Conservation (phyloP, 2,888 invertebrate genomes). For the Meghimatium bilineatum region DNA sequence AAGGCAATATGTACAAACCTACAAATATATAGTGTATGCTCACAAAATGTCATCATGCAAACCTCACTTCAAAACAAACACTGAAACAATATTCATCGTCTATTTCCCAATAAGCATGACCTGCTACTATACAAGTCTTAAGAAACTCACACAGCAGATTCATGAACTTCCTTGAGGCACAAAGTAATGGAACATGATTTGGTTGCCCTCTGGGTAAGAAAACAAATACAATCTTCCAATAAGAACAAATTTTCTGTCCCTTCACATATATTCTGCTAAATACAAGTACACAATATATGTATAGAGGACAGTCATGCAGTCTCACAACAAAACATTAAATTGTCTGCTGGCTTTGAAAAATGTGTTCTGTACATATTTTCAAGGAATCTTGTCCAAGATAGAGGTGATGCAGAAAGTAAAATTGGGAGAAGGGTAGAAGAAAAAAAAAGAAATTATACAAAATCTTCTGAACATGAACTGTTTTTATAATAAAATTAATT, state of each 20-base stretch:
- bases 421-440: neutral
- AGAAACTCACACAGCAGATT: neutral
- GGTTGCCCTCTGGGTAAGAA: neutral
- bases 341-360: neutral
- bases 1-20: slow-evolving; percentile 24
- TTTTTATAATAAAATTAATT: too few species aligned
- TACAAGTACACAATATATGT: neutral
- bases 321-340: neutral
- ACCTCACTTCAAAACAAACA: neutral
- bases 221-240: neutral
- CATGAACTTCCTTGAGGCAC: neutral
- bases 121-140: neutral
- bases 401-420: neutral
- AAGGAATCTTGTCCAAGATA: neutral
- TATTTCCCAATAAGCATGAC: neutral
- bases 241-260: neutral
- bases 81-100: neutral
- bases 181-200: neutral
- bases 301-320: neutral
- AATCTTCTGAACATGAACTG: too few species aligned
- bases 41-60: neutral
- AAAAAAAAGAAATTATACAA: too few species aligned
- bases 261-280: neutral
- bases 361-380: neutral
- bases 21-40: slow-evolving; percentile 20